Conservation (phyloP, 2,113 vertebrate species). For the Prunella fulvescens region DNA sequence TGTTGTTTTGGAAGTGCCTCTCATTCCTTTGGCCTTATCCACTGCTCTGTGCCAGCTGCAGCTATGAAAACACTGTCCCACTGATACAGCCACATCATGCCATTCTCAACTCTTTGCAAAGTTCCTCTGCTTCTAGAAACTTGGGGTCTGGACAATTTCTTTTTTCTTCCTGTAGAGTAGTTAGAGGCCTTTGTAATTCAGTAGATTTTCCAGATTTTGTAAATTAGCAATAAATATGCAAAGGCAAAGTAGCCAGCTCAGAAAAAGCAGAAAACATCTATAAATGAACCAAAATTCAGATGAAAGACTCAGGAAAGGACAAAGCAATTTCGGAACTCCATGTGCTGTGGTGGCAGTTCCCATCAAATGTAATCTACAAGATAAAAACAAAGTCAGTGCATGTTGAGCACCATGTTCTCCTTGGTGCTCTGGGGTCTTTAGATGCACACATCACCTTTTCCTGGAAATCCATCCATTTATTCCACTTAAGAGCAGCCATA, state of each 20-base stretch:
- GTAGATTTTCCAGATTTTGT: background rate
- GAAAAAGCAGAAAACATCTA: background rate
- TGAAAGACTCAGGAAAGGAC: background rate
- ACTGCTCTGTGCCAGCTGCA: background rate
- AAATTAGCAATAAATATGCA: background rate
- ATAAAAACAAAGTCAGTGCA: accelerated
- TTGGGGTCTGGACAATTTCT: background rate
- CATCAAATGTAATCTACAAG: background rate
- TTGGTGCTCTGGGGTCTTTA: background rate
- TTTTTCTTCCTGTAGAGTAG: background rate
- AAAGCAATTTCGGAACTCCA: background rate
- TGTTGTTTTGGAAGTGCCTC: background rate
- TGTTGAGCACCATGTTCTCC: background rate
- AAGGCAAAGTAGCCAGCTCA: background rate
- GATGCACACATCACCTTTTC: background rate
- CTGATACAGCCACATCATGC: background rate
- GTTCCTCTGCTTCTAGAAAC: background rate
- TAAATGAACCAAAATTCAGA: background rate
- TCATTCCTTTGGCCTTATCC: background rate
- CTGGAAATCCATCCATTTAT: background rate
- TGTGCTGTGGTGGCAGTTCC: background rate
- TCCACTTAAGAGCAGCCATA: background rate
- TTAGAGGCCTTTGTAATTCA: background rate
- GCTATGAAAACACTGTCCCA: background rate
- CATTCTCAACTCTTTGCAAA: background rate